These are phyloP conservation scores for Protosalanx chinensis DNA, from an alignment of 2,797 vertebrate species.

Conservation along the genomic window DNA sequence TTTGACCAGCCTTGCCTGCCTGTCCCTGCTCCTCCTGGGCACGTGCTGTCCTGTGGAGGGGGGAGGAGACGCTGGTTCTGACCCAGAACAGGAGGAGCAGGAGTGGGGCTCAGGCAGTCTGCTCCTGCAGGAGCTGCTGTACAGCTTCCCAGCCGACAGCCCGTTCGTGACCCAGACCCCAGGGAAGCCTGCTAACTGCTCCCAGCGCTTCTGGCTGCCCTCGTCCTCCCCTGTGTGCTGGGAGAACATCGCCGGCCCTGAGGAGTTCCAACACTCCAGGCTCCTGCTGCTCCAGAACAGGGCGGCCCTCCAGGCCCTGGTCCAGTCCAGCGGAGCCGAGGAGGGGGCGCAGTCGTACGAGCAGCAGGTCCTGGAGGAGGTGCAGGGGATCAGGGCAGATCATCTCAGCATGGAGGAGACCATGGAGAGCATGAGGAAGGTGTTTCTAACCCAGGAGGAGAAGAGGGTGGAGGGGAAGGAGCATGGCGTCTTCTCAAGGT, in stretches of 20 bases:
- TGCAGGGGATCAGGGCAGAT: slow-evolving; percentile 66
- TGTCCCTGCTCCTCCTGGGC: slow-evolving; percentile 56
- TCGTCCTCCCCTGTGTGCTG: slow-evolving; percentile 65
- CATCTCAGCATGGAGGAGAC: slow-evolving; percentile 62
- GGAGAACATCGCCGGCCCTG: slow-evolving; percentile 67
- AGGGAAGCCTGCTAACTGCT: slow-evolving; percentile 69
- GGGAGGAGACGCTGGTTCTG: slow-evolving; percentile 28
- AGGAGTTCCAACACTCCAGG: slow-evolving; percentile 75
- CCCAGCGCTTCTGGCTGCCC: slow-evolving; percentile 74
- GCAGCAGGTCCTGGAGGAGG: slow-evolving; percentile 67
- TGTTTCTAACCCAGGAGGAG: slow-evolving; percentile 70
- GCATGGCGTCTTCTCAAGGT: slow-evolving; percentile 62
- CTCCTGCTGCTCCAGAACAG: slow-evolving; percentile 76
- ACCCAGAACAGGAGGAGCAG: slow-evolving; percentile 45
- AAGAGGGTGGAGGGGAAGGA: slow-evolving; percentile 68
- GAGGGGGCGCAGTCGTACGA: slow-evolving; percentile 68
- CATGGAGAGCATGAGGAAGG: slow-evolving; percentile 69
- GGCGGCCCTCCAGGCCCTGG: slow-evolving; percentile 70
- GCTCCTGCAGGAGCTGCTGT: slow-evolving; percentile 61
- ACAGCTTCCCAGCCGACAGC: slow-evolving; percentile 74
- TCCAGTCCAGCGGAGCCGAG: slow-evolving; percentile 66
- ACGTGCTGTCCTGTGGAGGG: slow-evolving; percentile 33
- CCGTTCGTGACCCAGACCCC: slow-evolving; percentile 64
- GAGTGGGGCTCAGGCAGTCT: slow-evolving; percentile 73
- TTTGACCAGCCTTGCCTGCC: slow-evolving; percentile 38